Evolutionary conservation across 2,888 invertebrate species (phyloP).

Genomic region (Phasia obesa): DNA sequence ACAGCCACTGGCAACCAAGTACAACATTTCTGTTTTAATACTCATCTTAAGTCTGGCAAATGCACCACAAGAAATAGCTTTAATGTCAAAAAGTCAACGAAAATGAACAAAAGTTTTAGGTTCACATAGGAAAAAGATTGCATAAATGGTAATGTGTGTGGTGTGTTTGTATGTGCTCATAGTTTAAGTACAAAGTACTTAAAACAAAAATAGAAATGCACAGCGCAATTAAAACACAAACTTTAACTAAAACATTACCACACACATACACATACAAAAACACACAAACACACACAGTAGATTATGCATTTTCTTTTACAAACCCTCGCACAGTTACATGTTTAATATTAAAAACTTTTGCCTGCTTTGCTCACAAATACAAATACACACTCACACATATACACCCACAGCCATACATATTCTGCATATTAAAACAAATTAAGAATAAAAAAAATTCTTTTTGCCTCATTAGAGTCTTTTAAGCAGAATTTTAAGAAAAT

Average conservation of each 20-base stretch:
- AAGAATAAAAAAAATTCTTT: slow-evolving; percentile 14
- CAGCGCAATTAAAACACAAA: slow-evolving; percentile 57
- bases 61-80: slow-evolving; percentile 54
- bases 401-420: neutral
- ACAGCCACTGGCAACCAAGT: slow-evolving; percentile 43
- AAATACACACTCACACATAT: neutral
- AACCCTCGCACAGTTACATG: neutral
- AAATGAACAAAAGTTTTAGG: slow-evolving; percentile 65
- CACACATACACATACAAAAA: slow-evolving; percentile 20
- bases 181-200: slow-evolving; percentile 40
- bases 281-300: neutral
- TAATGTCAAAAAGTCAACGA: slow-evolving; percentile 68
- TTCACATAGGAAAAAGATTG: slow-evolving; percentile 14
- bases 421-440: neutral
- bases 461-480: slow-evolving; percentile 68
- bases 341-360: slow-evolving; percentile 12
- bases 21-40: slow-evolving; percentile 14
- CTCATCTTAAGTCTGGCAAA: slow-evolving; percentile 46
- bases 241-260: slow-evolving; percentile 46
- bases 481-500: slow-evolving; percentile 65
- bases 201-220: slow-evolving; percentile 56
- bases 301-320: neutral
- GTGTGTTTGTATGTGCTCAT: neutral
- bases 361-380: no score
- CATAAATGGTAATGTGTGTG: slow-evolving; percentile 3